Base-by-base conservation (phyloP, 1,140 invertebrate species). In the Atta colombica region DNA sequence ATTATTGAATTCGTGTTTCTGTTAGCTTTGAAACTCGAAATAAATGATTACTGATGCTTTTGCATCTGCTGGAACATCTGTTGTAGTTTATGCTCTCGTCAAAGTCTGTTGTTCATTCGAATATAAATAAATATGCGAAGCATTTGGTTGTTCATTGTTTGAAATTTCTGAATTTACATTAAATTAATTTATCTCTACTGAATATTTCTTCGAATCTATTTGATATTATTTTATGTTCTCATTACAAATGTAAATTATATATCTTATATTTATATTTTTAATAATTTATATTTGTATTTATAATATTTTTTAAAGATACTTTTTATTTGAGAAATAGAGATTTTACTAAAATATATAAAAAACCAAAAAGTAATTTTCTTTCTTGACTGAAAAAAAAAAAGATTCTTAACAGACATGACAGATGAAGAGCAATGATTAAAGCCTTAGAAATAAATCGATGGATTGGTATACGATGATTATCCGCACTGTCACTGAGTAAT, bases 371-470 rank as follows among this genome's bases (percentile, higher is more conserved):
- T 55, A 55, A 71, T 71, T 71, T 66, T 10, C 31, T 4, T 45
- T 77, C 2, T 39, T 1, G 21, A n/a, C 0, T 71, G 35, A 4
- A 49, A 49, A 55, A 74, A 31, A 31, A 14, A 0, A 49, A 78
- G 53, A 60, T 80, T 60, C n/a, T 45, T 8, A 31, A 68, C 8
- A 3, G n/a, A 28, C 53, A 31, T 1, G 12, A 63, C 31, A n/a
- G 53, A 61, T 53, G 51, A 58, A 84, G 77, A 78, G 81, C 84
- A 78, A 84, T 87, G 80, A 92, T 91, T 88, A 93, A 94, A 94
- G 88, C 93, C 93, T 87, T 94, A 94, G 91, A 93, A 93, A 93
- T 91, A 89, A 80, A 77, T 69, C 66, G 84, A 55, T 89, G 65
- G 82, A 88, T 85, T 12, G 81, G 53, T n/a, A 75, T 51, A 66